Evolutionary conservation across 35 echinoderm and acorn worm genomes (phyloP).

Genomic region (Chiridota heheva): DNA sequence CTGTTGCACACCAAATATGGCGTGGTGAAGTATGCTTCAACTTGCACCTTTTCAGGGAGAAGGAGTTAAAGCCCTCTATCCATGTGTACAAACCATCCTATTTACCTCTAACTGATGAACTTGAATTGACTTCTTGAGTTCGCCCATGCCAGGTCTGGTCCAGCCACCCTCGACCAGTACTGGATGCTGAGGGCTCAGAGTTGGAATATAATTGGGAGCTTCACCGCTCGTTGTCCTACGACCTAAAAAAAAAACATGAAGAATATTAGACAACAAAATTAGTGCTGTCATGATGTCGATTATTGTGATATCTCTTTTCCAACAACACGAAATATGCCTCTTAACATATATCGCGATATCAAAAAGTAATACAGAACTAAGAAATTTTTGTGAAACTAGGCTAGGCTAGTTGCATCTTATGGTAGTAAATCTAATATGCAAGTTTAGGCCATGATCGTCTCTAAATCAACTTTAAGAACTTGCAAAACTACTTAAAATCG

Average conservation of each 20-base stretch:
- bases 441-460: too few species aligned
- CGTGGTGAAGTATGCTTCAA: too few species aligned
- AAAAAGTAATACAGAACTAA: too few species aligned
- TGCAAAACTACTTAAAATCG: not conserved
- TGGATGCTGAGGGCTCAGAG: conserved; percentile 80
- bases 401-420: not conserved
- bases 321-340: too few species aligned
- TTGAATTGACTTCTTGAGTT: conserved; percentile 72
- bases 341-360: too few species aligned
- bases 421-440: too few species aligned
- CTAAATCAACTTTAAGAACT: not conserved
- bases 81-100: too few species aligned
- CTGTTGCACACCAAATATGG: too few species aligned
- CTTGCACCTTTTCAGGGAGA: too few species aligned
- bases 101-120: conserved; percentile 89
- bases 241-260: conserved; percentile 41
- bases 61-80: too few species aligned
- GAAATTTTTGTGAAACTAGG: not conserved
- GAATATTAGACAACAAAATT: not conserved
- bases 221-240: conserved; percentile 73
- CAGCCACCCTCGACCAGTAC: conserved; percentile 94
- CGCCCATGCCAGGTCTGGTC: conserved; percentile 70
- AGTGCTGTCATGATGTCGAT: too few species aligned
- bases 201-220: conserved; percentile 64
- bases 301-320: too few species aligned